Evolutionary conservation across 2,888 invertebrate genomes (phyloP), one percentile per base, ranked within the genome.

Genomic region (Cephalotes varians): DNA sequence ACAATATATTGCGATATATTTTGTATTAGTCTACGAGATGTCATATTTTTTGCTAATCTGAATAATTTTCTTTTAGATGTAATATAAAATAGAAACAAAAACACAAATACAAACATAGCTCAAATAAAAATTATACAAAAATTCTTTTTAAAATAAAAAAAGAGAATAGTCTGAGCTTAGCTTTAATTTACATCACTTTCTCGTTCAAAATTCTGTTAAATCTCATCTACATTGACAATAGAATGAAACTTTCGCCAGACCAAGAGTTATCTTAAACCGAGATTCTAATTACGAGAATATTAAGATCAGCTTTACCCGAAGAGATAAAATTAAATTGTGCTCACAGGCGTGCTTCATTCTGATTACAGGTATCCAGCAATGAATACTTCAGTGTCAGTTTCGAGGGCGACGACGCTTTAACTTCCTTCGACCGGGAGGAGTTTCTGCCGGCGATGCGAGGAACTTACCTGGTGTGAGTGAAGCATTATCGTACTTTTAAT

Each of bases 301-400:
- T 25, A 34, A 34, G 25, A 74, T 31, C 3, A 34, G 1, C 12
- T 25, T n/a, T 4, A 54, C 9, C 49, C 9, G 0, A 21, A 25
- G 18, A 31, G 18, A 58, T 44, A 21, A 80, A 60, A 37, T 37
- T 49, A 60, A n/a, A 77, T 47, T 9, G 34, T 31, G 47, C 25
- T 58, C 2, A 64, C 15, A 25, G 25, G 9, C 15, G 40, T 40
- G 25, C n/a, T 47, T 58, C 2, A 47, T 76, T 77, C 40, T 60
- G 21, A 6, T 86, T 85, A 18, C 95, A 97, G 97, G 96, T 96
- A 92, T 96, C 97, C 76, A 97, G 97, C 94, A 96, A 97, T 90
- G 97, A 97, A 92, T 97, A 96, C 93, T 97, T 97, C 94, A 96
- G 96, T 90, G 96, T 97, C 85, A 96, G 96, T 93, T 97, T 97